phyloP scores from a whole-genome alignment of 2,113 vertebrate species.

The Psittacara wagleri region DNA sequence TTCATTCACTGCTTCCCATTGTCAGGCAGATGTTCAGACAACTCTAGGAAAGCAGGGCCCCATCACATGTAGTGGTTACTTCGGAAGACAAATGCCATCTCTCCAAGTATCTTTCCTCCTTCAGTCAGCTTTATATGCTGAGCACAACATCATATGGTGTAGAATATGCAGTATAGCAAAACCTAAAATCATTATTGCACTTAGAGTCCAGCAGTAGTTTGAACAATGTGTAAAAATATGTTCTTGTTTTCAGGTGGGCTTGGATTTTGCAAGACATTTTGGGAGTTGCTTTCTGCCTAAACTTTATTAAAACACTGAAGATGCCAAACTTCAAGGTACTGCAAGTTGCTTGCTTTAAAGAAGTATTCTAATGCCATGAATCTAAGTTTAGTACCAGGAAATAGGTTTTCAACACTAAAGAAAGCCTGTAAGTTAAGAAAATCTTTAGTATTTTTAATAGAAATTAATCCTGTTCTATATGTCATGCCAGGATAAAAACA shows the following conservation, averaged over 20 bases:
- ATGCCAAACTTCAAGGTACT: slow-evolving; percentile 95
- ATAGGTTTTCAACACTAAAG: neutral
- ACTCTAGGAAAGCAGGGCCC: neutral
- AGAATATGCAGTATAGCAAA: neutral
- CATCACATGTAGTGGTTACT: neutral
- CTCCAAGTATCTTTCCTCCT: neutral
- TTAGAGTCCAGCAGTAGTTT: neutral
- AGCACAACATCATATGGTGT: neutral
- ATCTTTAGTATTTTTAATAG: neutral
- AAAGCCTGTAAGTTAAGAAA: neutral
- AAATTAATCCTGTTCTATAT: neutral
- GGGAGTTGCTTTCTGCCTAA: slow-evolving; percentile 93
- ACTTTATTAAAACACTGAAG: slow-evolving; percentile 93
- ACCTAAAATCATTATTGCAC: neutral
- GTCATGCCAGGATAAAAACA: neutral
- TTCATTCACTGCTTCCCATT: neutral
- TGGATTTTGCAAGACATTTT: slow-evolving; percentile 96
- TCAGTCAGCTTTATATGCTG: neutral
- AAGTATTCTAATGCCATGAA: neutral
- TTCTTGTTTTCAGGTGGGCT: slow-evolving; percentile 85
- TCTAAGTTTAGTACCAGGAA: neutral
- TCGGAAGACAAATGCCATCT: neutral
- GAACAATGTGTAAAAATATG: neutral
- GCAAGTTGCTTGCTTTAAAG: neutral
- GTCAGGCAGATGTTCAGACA: neutral